phyloP scores from a whole-genome alignment of 2,888 invertebrate genomes.

The Tetropium fuscum region DNA sequence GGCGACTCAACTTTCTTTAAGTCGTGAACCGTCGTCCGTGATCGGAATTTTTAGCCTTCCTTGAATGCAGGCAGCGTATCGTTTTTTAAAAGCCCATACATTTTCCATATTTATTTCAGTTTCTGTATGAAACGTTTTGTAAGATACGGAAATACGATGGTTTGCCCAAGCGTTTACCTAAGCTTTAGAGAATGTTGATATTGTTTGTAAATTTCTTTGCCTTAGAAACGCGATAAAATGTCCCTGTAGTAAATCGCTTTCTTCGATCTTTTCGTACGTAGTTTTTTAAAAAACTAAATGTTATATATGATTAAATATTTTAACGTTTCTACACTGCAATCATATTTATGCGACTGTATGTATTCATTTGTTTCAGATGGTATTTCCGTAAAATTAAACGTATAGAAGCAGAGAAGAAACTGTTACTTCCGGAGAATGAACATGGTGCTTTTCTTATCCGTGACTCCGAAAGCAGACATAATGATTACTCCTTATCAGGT shows the following conservation, averaged over 20 bases:
- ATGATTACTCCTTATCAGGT: conserved; percentile 99
- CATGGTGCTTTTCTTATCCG: conserved; percentile 99
- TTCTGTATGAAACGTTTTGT: no score
- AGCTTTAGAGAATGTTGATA: no score
- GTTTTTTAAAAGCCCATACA: neutral
- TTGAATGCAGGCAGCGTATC: neutral
- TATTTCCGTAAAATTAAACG: conserved; percentile 99
- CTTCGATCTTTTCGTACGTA: no score
- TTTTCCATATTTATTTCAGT: neutral
- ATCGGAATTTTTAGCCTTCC: neutral
- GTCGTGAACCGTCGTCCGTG: neutral
- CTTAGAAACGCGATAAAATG: no score
- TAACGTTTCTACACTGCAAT: no score
- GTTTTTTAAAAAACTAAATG: conserved; percentile 51
- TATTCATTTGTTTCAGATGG: conserved; percentile 83
- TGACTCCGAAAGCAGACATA: conserved; percentile 98
- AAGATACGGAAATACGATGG: no score
- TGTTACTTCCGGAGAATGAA: conserved; percentile 96
- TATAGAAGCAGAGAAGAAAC: conserved; percentile 99
- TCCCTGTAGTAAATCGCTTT: no score
- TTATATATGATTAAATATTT: neutral
- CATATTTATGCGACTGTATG: conserved; percentile 22
- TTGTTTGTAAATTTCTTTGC: no score
- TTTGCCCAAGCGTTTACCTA: no score
- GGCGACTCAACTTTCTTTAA: conserved; percentile 1